Conservation (phyloP, 2,888 invertebrate genomes). For the Toxonevra muliebris region DNA sequence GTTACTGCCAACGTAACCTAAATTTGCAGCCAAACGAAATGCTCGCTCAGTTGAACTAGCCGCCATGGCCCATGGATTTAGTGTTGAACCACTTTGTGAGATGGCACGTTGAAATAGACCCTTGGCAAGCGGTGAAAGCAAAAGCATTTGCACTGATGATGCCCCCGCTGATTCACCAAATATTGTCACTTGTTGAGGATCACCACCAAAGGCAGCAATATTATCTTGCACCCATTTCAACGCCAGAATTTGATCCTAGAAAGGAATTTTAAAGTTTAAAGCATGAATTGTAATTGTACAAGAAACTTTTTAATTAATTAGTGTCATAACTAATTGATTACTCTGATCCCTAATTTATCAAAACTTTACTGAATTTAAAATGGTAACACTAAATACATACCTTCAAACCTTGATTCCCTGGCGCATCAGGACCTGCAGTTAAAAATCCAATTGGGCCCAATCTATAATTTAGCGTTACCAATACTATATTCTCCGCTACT, state of each 20-base stretch:
- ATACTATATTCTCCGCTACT: slow-evolving; percentile 70
- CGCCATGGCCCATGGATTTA: slow-evolving; percentile 73
- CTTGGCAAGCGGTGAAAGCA: slow-evolving; percentile 69
- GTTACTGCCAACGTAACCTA: slow-evolving; percentile 70
- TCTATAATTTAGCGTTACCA: slow-evolving; percentile 73
- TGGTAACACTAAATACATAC: slow-evolving; percentile 54
- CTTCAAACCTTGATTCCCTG: slow-evolving; percentile 75
- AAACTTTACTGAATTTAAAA: not conserved
- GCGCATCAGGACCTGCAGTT: slow-evolving; percentile 71
- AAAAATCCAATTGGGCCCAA: slow-evolving; percentile 72
- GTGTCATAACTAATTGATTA: not conserved
- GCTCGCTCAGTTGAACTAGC: slow-evolving; percentile 67
- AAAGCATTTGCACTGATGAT: slow-evolving; percentile 70
- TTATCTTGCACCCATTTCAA: slow-evolving; percentile 72
- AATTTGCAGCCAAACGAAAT: slow-evolving; percentile 68
- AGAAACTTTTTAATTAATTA: no score
- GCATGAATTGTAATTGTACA: no score
- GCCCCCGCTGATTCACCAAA: slow-evolving; percentile 73
- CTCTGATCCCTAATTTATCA: not conserved
- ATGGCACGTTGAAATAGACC: slow-evolving; percentile 73
- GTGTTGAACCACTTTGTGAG: slow-evolving; percentile 70
- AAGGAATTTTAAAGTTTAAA: not conserved
- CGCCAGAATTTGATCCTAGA: slow-evolving; percentile 71
- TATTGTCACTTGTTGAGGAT: slow-evolving; percentile 69
- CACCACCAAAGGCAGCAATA: slow-evolving; percentile 71